phyloP scores from a whole-genome alignment of 2,888 invertebrate genomes.

The Eristalis tenax region DNA sequence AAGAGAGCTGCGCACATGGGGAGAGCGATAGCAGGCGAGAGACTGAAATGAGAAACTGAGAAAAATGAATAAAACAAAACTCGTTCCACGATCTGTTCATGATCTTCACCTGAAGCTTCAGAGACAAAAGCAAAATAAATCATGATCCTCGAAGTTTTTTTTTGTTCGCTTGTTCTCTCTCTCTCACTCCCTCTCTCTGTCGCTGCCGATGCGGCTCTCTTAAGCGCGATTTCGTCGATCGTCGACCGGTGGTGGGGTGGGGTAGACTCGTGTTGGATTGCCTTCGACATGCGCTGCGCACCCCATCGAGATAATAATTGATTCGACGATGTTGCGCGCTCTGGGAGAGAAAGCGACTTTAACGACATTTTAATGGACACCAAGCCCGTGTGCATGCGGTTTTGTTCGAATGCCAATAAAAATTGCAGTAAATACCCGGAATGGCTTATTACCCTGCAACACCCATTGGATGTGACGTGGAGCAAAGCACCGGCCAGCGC shows the following conservation, averaged over 20 bases:
- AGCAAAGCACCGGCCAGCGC: not conserved
- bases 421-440: slow-evolving; percentile 62
- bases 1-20: not conserved
- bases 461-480: not conserved
- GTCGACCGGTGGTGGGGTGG: not conserved
- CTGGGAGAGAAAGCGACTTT: slow-evolving; percentile 44
- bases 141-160: slow-evolving; percentile 8
- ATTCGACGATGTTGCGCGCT: slow-evolving; percentile 31
- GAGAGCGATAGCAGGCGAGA: not conserved
- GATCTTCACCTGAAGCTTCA: slow-evolving; percentile 53
- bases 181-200: not conserved
- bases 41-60: not conserved
- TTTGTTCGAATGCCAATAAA: slow-evolving; percentile 59
- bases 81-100: slow-evolving; percentile 61
- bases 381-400: slow-evolving; percentile 55
- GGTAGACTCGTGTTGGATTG: slow-evolving; percentile 32
- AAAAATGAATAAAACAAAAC: slow-evolving; percentile 13
- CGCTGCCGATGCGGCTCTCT: slow-evolving; percentile 16
- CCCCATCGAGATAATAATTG: slow-evolving; percentile 64
- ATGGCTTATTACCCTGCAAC: slow-evolving; percentile 24
- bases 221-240: slow-evolving; percentile 11
- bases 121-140: slow-evolving; percentile 60
- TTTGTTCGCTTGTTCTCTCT: not conserved
- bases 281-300: slow-evolving; percentile 50
- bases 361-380: slow-evolving; percentile 66